These are phyloP conservation scores for Turritopsis rubra DNA, from an alignment of 30 jellyfish, hydroid and myxozoan species.

Conservation along the genomic window DNA sequence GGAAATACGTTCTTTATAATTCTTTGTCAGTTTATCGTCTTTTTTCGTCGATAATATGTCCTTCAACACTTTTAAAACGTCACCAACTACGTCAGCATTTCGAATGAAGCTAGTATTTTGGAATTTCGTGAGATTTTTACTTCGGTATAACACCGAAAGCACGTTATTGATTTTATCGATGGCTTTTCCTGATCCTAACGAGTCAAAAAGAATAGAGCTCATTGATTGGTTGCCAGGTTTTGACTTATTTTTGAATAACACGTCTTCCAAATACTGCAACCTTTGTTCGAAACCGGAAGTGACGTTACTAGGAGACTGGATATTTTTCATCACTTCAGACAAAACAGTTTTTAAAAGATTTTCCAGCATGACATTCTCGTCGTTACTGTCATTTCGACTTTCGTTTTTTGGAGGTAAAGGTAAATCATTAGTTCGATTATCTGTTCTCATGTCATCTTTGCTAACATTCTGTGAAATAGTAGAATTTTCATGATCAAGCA, in stretches of 20 bases:
- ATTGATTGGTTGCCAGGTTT: constrained; percentile 40
- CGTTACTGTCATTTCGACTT: constrained; percentile 23
- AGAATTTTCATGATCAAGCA: neutral
- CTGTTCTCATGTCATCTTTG: neutral
- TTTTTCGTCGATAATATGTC: constrained; percentile 71
- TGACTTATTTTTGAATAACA: constrained; percentile 1
- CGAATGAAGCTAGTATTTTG: constrained; percentile 22
- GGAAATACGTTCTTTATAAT: constrained; percentile 67
- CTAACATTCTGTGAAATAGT: neutral
- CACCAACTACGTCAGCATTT: constrained; percentile 79
- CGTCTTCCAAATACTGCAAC: constrained; percentile 12
- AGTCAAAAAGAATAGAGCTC: constrained; percentile 47
- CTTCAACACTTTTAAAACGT: constrained; percentile 76
- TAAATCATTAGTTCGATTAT: neutral
- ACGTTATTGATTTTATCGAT: constrained; percentile 64
- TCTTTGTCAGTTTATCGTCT: constrained; percentile 47
- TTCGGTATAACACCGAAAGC: constrained; percentile 43
- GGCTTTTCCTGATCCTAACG: constrained; percentile 73
- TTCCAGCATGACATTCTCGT: constrained; percentile 46
- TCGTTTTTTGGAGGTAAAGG: neutral
- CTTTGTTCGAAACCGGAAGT: constrained; percentile 24
- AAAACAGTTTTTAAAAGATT: constrained; percentile 76
- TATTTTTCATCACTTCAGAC: constrained; percentile 59
- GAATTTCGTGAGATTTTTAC: constrained; percentile 22
- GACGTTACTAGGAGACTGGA: constrained; percentile 41